phyloP scores from a whole-genome alignment of 2,888 invertebrate species.

The Campoplex capitator region DNA sequence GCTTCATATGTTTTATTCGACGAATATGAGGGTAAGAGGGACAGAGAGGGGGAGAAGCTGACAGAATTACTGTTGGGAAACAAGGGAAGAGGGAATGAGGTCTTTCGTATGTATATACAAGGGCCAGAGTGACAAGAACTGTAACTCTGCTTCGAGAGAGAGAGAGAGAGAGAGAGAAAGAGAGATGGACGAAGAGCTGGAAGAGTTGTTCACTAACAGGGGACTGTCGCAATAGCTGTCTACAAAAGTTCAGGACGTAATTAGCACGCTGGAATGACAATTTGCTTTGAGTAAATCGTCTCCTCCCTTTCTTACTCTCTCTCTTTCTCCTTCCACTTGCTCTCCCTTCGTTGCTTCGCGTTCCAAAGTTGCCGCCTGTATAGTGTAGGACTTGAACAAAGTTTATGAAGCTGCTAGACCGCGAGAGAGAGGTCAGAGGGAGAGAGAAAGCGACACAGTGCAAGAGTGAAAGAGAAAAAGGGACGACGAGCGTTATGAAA shows the following conservation, averaged over 20 bases:
- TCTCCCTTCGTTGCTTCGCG: conserved; percentile 10
- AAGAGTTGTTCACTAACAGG: conserved; percentile 43
- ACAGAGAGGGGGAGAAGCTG: not conserved
- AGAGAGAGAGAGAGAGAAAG: not conserved
- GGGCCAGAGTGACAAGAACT: not conserved
- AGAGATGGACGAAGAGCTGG: conserved; percentile 14
- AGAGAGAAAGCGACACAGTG: conserved; percentile 12
- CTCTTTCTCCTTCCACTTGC: not conserved
- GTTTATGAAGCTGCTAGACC: conserved; percentile 40
- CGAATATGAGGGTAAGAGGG: not conserved
- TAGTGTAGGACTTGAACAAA: conserved; percentile 53
- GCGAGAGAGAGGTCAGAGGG: conserved; percentile 28
- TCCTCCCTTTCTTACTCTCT: conserved; percentile 26
- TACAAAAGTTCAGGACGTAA: conserved; percentile 69
- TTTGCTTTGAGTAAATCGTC: conserved; percentile 71
- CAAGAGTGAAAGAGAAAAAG: conserved; percentile 35
- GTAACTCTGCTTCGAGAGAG: conserved; percentile 13
- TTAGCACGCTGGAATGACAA: conserved; percentile 71
- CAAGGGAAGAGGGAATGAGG: conserved; percentile 1
- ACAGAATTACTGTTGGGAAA: conserved; percentile 42
- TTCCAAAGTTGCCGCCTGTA: conserved; percentile 52
- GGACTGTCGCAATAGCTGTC: conserved; percentile 51
- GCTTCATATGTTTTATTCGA: conserved; percentile 11
- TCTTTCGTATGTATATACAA: not conserved
- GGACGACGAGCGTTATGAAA: conserved; percentile 20